These are phyloP conservation scores for Hypsibius dujardini DNA, from an alignment of 1,140 invertebrate genomes.

Conservation along the genomic window DNA sequence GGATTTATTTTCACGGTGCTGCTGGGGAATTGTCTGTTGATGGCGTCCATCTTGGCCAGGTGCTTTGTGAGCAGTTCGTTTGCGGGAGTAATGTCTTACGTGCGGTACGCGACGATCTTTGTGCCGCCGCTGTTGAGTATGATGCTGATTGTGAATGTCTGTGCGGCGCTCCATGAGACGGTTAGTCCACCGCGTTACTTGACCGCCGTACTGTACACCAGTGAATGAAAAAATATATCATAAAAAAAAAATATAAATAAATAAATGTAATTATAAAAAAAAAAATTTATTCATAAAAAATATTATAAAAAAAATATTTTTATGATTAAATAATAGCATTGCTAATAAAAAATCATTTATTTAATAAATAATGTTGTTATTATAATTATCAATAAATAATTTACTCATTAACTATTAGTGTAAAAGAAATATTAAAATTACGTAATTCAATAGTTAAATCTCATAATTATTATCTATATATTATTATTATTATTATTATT, in stretches of 20 bases:
- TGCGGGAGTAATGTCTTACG: neutral
- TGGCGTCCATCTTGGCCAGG: neutral
- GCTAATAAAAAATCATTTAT: no score
- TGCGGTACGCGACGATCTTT: neutral
- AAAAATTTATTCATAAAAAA: neutral
- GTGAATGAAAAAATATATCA: neutral
- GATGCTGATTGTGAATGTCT: neutral
- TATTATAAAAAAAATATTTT: no score
- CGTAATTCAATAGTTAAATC: no score
- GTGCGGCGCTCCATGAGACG: neutral
- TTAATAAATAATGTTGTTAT: no score
- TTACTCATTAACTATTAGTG: no score
- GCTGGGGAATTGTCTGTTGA: neutral
- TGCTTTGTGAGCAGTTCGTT: neutral
- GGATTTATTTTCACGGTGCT: neutral
- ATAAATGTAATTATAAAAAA: no score
- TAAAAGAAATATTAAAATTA: no score
- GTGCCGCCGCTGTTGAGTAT: neutral
- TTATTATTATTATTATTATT: neutral
- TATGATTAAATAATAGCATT: no score
- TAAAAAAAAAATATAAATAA: neutral
- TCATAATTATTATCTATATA: no score
- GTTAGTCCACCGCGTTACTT: neutral
- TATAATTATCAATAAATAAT: no score
- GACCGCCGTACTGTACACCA: neutral